Evolutionary conservation across 1,140 invertebrate species (phyloP), one percentile per base, ranked within the genome.

Genomic region (Drosophila albomicans): DNA sequence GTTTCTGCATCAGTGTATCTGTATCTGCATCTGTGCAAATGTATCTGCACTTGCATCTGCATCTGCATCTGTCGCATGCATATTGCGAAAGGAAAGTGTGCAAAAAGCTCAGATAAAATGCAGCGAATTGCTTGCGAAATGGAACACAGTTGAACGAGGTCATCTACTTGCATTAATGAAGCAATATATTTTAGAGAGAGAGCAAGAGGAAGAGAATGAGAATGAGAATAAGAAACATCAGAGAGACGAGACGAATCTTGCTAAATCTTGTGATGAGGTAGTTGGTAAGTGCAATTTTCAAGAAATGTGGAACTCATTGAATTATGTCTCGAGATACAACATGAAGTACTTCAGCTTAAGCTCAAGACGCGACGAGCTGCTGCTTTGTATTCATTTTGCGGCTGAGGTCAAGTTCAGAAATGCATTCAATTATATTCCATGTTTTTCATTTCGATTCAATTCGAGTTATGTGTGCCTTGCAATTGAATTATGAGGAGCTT

Each of bases 121-220:
- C 45, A 67, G 56, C 56, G 71, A 59, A 73, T 68, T 54, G 57
- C 71, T 74, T 74, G 71, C 68, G 58, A 57, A 59, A 58, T 70
- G 78, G 67, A 75, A 76, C 63, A 76, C 63, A 72, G 81, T 85
- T 85, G 72, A 84, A 84, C 81, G 77, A 84, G 81, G 81, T 84
- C 81, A 85, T 73, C 62, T 62, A 65, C 58, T 65, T 75, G 76
- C 59, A 75, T 75, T 75, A 75, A 75, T 75, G 72, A 75, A 65
- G 77, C 46, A 73, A 80, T 84, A 67, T 79, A 62, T 80, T 62
- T 54, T 58, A 28, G 66, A 10, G 11, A 16, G 28, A n/a, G 8
- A 49, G 13, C 16, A 5, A 28, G 16, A 32, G 28, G 46, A 1
- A 62, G 28, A 48, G 58, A 25, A 16, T 49, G 4, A 13, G 13